Evolutionary conservation across 2,113 vertebrate genomes (phyloP), one percentile per base, ranked within the genome.

Genomic region (Gadus chalcogrammus): DNA sequence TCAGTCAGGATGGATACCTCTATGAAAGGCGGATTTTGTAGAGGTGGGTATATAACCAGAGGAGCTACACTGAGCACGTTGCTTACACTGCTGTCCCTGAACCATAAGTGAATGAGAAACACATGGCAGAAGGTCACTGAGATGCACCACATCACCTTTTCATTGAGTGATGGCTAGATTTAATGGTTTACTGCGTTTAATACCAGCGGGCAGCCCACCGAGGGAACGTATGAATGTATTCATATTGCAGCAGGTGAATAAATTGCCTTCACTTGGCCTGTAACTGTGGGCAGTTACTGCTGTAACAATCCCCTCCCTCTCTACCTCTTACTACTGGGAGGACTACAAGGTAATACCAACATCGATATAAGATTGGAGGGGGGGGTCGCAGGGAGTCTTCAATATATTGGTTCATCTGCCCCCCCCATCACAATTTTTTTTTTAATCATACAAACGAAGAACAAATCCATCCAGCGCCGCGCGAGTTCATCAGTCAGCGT

Each of bases 261-360:
- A 79, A 84, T 79, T 75, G 73, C 65, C 61, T 80, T 9, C 71
- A 84, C 79, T 79, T 86, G 71, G 67, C 76, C 70, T 79, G 73
- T 64, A 48, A 76, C 67, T 84, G 79, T 84, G 79, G 75, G 79
- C 82, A 84, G 81, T 90, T 84, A 84, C 81, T 84, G 4, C 76
- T 85, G 73, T 74, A 83, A 70, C 75, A 87, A 78, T 79, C 74
- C 71, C 75, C 81, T 76, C 75, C 73, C 83, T 73, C 78, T 66
- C 81, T 73, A 82, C 8, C 64, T 56, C 27, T 59, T 16, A 55
- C 79, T 75, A 79, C 83, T 75, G 81, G 85, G 8, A 86, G 85
- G 8, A 86, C 75, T 74, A 86, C 82, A 61, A 73, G 89, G 86
- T 79, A 70, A 74, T 88, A 90, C 88, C 89, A 90, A 72, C 67